A percentile compares a stretch with the other conserved stretches of the same genome.
Evolutionary conservation across 2,113 vertebrate species (phyloP).

Genomic region (Rallus limicola): DNA sequence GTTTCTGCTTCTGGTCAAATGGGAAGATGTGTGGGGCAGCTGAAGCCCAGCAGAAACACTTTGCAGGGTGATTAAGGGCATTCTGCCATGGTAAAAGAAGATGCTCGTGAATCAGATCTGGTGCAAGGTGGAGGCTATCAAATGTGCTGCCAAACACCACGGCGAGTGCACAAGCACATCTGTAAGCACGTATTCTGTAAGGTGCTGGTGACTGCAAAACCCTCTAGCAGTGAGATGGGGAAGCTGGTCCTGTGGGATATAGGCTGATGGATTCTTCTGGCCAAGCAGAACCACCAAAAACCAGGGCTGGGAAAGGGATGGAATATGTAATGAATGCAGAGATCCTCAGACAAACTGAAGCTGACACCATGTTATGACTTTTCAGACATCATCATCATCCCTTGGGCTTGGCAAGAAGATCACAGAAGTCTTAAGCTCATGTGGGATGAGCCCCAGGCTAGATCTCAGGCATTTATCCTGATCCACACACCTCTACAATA

Average conservation of each 20-base stretch:
- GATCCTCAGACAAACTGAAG: neutral
- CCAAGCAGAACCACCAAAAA: neutral
- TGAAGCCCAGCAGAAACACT: neutral
- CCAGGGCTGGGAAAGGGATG: neutral
- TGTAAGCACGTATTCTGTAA: neutral
- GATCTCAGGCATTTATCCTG: neutral
- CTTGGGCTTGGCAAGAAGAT: neutral
- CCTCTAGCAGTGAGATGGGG: neutral
- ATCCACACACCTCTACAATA: neutral
- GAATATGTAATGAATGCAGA: fast-evolving
- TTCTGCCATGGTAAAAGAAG: neutral
- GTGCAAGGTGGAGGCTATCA: neutral
- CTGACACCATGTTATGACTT: neutral
- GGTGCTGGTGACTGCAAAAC: neutral
- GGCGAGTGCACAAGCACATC: fast-evolving
- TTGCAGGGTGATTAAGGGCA: neutral
- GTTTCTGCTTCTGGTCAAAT: neutral
- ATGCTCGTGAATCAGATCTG: neutral
- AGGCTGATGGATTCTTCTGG: neutral
- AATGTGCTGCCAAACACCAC: neutral
- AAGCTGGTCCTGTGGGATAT: neutral
- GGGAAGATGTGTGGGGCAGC: neutral
- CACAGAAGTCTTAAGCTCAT: neutral
- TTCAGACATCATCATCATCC: neutral
- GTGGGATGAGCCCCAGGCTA: neutral